These are phyloP conservation scores for Volucella zonaria DNA, from an alignment of 2,888 invertebrate genomes.

Conservation along the genomic window DNA sequence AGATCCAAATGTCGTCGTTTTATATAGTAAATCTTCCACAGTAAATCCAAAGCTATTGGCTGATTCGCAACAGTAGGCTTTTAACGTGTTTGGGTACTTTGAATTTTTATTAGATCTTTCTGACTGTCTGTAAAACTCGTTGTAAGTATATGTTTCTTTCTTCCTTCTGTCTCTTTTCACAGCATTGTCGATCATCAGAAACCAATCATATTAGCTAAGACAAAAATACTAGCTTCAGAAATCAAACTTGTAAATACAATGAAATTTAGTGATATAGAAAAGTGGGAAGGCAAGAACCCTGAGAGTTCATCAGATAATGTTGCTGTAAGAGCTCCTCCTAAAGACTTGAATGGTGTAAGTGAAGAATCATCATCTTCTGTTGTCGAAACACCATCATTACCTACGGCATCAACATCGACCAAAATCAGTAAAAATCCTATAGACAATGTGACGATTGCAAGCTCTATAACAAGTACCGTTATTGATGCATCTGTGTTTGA, in stretches of 20 bases:
- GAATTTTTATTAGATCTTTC: neutral
- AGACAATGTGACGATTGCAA: conserved; percentile 14
- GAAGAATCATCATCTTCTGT: conserved; percentile 15
- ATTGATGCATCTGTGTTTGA: conserved; percentile 43
- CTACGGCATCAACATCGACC: neutral
- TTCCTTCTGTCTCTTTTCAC: conserved; percentile 65
- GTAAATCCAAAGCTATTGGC: too few species aligned
- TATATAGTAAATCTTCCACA: neutral
- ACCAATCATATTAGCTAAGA: conserved; percentile 77
- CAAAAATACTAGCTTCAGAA: conserved; percentile 78
- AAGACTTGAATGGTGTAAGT: neutral
- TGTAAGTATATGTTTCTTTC: conserved; percentile 12
- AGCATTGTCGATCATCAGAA: conserved; percentile 79
- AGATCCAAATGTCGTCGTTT: neutral
- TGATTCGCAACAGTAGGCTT: too few species aligned
- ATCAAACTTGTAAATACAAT: conserved; percentile 79
- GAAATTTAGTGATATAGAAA: conserved; percentile 63
- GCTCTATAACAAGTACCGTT: conserved; percentile 2
- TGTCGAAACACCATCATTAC: neutral
- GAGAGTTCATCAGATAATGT: neutral
- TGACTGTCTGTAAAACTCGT: neutral
- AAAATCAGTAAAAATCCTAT: conserved; percentile 21
- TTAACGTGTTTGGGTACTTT: neutral
- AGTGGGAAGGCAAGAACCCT: conserved; percentile 11
- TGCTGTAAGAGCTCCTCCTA: conserved; percentile 6